Evolutionary conservation across 1,140 invertebrate species (phyloP).

Genomic region (Diuraphis noxia): DNA sequence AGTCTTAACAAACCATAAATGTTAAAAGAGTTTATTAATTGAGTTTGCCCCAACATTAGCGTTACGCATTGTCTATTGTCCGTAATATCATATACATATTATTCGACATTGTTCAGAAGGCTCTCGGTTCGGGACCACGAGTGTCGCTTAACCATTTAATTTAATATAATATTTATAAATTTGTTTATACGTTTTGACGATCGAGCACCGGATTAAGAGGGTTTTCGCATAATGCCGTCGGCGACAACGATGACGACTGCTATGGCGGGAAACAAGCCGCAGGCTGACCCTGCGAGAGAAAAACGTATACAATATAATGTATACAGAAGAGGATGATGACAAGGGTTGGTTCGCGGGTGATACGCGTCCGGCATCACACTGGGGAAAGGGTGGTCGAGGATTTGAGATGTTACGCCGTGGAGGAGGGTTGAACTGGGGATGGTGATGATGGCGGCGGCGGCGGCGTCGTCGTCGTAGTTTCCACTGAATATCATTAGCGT

Average conservation of each 20-base stretch:
- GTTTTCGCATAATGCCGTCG: not conserved
- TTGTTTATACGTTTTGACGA: not conserved
- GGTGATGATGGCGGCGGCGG: not conserved
- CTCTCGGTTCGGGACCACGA: not conserved
- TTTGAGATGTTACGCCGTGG: not conserved
- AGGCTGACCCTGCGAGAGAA: not conserved
- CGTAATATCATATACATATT: not conserved
- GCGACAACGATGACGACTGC: not conserved
- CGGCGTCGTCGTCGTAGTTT: not conserved
- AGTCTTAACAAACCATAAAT: not conserved
- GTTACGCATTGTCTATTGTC: not conserved
- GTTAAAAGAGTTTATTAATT: no score
- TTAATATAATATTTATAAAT: not conserved
- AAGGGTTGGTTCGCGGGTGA: not conserved
- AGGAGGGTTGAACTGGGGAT: no score
- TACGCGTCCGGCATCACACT: not conserved
- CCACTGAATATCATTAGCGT: slow-evolving; percentile 30
- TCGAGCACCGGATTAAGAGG: not conserved
- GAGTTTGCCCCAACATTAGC: not conserved
- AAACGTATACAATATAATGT: not conserved
- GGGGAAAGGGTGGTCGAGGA: not conserved
- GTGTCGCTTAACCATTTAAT: not conserved
- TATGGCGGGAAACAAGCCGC: not conserved
- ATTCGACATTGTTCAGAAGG: not conserved
- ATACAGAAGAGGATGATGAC: not conserved